Evolutionary conservation across 2,113 vertebrate genomes (phyloP).

Genomic region (Pangasianodon gigas): DNA sequence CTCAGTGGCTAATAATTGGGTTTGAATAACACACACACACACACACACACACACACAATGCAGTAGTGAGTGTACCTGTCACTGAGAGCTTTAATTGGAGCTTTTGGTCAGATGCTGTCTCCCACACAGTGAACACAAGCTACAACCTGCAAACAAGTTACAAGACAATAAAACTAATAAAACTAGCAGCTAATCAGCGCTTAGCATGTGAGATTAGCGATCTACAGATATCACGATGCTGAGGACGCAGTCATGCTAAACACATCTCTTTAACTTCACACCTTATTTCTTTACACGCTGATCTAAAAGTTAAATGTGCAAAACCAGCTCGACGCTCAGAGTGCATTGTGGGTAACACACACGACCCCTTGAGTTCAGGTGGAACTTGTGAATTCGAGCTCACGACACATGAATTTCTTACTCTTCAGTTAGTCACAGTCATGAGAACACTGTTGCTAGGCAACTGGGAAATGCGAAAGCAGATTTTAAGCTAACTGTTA

Average conservation of each 20-base stretch:
- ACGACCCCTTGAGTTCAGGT: not conserved
- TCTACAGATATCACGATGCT: not conserved
- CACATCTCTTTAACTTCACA: not conserved
- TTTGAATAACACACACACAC: slow-evolving; percentile 55
- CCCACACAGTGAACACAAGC: not conserved
- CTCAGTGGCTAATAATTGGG: slow-evolving; percentile 48
- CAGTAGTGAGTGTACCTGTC: slow-evolving; percentile 34
- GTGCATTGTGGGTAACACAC: not conserved
- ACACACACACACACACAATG: slow-evolving; percentile 52
- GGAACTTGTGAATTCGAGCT: not conserved
- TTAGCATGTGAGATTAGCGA: not conserved
- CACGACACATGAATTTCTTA: not conserved
- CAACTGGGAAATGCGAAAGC: not conserved
- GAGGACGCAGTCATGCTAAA: not conserved
- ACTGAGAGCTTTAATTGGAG: slow-evolving; percentile 16
- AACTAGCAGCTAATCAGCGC: slow-evolving; percentile 2
- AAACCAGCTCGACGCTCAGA: not conserved
- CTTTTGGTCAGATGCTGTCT: slow-evolving; percentile 2
- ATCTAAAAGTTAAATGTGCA: not conserved
- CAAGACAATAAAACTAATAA: not conserved
- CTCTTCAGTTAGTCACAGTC: not conserved
- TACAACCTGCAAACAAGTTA: not conserved
- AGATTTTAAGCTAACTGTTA: not conserved
- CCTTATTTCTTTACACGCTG: not conserved
- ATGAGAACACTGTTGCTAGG: not conserved